These are phyloP conservation scores for Chloebia gouldiae DNA, from an alignment of 2,113 vertebrate species.

Conservation along the genomic window DNA sequence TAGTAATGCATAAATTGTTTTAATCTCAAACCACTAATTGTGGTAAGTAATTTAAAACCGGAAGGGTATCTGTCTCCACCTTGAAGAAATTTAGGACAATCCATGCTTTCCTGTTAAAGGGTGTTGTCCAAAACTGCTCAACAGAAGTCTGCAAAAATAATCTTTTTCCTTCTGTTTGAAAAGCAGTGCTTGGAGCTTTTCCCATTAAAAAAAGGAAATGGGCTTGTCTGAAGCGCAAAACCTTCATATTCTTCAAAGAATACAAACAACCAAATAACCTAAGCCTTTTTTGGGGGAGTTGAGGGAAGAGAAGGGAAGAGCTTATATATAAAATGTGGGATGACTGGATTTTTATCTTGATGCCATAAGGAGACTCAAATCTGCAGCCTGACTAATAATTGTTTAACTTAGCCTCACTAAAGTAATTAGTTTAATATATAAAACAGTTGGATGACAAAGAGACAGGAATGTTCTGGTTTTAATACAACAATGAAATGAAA, in stretches of 20 bases:
- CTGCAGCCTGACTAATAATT: slow-evolving; percentile 42
- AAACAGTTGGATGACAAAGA: slow-evolving; percentile 30
- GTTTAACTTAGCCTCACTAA: slow-evolving; percentile 28
- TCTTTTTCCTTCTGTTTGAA: slow-evolving; percentile 79
- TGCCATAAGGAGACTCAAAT: slow-evolving; percentile 1
- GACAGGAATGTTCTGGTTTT: slow-evolving; percentile 28
- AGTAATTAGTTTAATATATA: slow-evolving; percentile 56
- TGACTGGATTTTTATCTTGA: slow-evolving; percentile 41
- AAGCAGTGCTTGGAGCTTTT: slow-evolving; percentile 71
- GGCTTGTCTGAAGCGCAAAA: slow-evolving; percentile 57
- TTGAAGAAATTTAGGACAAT: slow-evolving; percentile 84
- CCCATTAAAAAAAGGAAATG: slow-evolving; percentile 76
- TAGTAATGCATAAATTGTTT: no score
- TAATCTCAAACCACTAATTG: slow-evolving; percentile 72
- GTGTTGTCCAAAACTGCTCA: slow-evolving; percentile 80
- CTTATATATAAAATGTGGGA: background rate
- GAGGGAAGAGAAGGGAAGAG: background rate
- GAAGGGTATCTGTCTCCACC: slow-evolving; percentile 85
- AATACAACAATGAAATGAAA: slow-evolving; percentile 62
- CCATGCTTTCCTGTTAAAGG: slow-evolving; percentile 89
- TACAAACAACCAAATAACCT: slow-evolving; percentile 37
- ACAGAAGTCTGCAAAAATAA: slow-evolving; percentile 89
- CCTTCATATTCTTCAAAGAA: slow-evolving; percentile 42
- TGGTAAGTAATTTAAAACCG: slow-evolving; percentile 72
- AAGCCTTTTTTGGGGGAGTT: background rate